Conservation (phyloP, 1,140 invertebrate genomes). For the Hyphantria cunea region DNA sequence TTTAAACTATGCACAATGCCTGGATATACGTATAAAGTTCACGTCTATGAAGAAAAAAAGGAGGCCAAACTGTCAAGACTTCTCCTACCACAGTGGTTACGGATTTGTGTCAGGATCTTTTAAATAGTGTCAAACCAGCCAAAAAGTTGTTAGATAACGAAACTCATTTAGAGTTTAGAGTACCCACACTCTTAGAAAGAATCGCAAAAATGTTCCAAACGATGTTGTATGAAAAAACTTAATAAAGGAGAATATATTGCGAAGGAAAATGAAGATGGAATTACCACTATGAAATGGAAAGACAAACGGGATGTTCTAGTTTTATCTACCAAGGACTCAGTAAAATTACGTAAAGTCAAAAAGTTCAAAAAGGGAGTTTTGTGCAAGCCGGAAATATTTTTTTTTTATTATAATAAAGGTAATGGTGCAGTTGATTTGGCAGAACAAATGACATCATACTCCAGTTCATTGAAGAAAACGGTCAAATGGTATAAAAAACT, state of each 20-base stretch:
- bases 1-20: too few species aligned
- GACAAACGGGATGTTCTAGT: constrained; percentile 51
- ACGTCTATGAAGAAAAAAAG: neutral
- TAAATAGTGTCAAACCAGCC: constrained; percentile 53
- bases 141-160: constrained; percentile 55
- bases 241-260: constrained; percentile 48
- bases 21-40: neutral
- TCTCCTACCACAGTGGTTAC: too few species aligned
- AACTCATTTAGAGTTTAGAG: constrained; percentile 59
- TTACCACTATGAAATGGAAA: constrained; percentile 69
- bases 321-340: constrained; percentile 55
- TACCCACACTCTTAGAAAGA: constrained; percentile 10
- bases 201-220: constrained; percentile 12
- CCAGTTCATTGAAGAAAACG: too few species aligned
- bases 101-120: constrained; percentile 34
- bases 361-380: too few species aligned
- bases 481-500: too few species aligned
- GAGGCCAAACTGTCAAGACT: too few species aligned
- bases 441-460: too few species aligned
- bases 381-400: too few species aligned
- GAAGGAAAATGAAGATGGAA: constrained; percentile 55
- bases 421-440: too few species aligned
- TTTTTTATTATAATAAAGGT: too few species aligned
- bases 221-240: constrained; percentile 42
- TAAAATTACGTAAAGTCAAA: too few species aligned